Evolutionary conservation across 2,113 vertebrate genomes (phyloP).

Genomic region (Agapornis roseicollis): DNA sequence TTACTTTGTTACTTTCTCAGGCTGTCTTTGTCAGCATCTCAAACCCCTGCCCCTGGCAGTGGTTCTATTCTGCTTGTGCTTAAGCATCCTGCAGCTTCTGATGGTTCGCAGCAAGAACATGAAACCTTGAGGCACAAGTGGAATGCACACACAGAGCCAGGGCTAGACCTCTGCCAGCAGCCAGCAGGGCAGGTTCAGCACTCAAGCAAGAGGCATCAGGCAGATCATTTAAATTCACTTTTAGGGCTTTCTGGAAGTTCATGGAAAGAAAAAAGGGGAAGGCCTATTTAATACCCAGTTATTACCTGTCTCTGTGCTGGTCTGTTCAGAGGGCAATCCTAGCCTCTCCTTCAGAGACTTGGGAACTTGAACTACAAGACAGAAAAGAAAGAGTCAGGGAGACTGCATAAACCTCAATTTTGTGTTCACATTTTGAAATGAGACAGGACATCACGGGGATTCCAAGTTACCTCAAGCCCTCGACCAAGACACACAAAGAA

Average conservation of each 20-base stretch:
- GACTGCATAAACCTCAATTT: not conserved
- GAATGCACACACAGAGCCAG: not conserved
- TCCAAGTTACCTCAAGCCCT: not conserved
- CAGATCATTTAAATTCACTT: not conserved
- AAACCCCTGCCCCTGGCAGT: not conserved
- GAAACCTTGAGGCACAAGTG: not conserved
- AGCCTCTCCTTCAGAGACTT: slow-evolving; percentile 84
- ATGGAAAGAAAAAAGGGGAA: rapidly evolving
- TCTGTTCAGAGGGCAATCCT: slow-evolving; percentile 64
- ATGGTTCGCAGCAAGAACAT: not conserved
- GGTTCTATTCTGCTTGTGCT: not conserved
- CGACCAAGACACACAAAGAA: not conserved
- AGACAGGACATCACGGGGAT: not conserved
- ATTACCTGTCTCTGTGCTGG: slow-evolving; percentile 69
- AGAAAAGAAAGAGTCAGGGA: not conserved
- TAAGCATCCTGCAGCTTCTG: not conserved
- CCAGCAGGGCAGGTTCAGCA: not conserved
- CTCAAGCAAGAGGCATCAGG: not conserved
- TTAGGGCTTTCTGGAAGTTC: not conserved
- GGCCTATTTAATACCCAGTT: not conserved
- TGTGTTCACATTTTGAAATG: not conserved
- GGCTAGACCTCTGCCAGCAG: not conserved
- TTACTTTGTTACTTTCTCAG: not conserved
- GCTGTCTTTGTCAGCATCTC: not conserved
- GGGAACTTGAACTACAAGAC: slow-evolving; percentile 66